Evolutionary conservation across 2,797 vertebrate genomes (phyloP).

Genomic region (Sarcoramphus papa): DNA sequence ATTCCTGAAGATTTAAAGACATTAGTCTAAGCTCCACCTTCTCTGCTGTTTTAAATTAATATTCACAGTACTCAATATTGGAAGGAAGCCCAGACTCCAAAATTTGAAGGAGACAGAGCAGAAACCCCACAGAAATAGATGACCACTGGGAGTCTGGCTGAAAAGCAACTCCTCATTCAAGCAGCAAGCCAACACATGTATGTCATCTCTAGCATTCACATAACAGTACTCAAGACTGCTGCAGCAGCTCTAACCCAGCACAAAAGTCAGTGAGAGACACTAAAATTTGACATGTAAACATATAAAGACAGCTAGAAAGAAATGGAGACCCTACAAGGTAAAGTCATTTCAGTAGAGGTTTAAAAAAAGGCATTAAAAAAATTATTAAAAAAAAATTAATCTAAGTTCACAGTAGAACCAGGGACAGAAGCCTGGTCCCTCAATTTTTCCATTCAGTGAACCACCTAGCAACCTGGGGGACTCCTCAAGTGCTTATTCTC

Average conservation of each 20-base stretch:
- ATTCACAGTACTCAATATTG: neutral
- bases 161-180: neutral
- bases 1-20: conserved; percentile 77
- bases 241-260: neutral
- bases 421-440: neutral
- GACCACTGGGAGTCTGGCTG: neutral
- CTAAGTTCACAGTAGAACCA: neutral
- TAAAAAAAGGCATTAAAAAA: neutral
- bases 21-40: neutral
- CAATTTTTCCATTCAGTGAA: neutral
- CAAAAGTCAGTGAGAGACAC: neutral
- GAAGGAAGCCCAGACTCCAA: neutral
- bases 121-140: neutral
- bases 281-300: neutral
- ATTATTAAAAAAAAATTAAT: neutral
- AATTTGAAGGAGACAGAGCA: neutral
- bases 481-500: neutral
- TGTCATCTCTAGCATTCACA: neutral
- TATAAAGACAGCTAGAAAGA: neutral
- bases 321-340: neutral
- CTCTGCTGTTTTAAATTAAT: neutral
- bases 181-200: neutral
- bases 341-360: neutral
- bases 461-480: neutral
- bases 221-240: neutral